These are phyloP conservation scores for Gallirallus australis DNA, from an alignment of 2,797 vertebrate genomes.

Conservation along the genomic window DNA sequence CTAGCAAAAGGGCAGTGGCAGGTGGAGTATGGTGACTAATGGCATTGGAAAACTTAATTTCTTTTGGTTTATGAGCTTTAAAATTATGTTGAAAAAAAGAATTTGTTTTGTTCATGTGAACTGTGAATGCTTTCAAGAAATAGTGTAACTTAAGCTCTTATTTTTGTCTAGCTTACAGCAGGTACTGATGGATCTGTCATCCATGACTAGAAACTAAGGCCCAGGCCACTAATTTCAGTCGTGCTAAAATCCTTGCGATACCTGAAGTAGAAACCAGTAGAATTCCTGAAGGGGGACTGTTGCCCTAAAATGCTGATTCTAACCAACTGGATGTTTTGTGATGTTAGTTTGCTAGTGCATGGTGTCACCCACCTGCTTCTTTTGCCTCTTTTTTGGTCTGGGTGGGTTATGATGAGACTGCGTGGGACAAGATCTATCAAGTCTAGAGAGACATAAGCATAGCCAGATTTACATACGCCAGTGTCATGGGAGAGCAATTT, in stretches of 20 bases:
- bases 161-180: not conserved
- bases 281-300: not conserved
- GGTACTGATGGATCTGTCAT: not conserved
- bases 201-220: not conserved
- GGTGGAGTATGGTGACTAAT: not conserved
- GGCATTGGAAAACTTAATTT: not conserved
- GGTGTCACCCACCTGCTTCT: not conserved
- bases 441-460: not conserved
- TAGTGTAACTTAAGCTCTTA: not conserved
- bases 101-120: not conserved
- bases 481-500: not conserved
- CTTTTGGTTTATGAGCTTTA: not conserved
- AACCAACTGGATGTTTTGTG: not conserved
- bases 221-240: not conserved
- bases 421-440: rapidly evolving
- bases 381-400: not conserved
- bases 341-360: not conserved
- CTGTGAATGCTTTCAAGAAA: not conserved
- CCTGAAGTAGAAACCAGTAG: not conserved
- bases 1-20: not conserved
- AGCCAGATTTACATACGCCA: not conserved
- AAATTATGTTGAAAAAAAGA: not conserved
- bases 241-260: not conserved
- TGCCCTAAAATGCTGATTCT: not conserved
- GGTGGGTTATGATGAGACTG: not conserved